phyloP scores from a whole-genome alignment of 2,888 invertebrate species.

The Ctena decussata region DNA sequence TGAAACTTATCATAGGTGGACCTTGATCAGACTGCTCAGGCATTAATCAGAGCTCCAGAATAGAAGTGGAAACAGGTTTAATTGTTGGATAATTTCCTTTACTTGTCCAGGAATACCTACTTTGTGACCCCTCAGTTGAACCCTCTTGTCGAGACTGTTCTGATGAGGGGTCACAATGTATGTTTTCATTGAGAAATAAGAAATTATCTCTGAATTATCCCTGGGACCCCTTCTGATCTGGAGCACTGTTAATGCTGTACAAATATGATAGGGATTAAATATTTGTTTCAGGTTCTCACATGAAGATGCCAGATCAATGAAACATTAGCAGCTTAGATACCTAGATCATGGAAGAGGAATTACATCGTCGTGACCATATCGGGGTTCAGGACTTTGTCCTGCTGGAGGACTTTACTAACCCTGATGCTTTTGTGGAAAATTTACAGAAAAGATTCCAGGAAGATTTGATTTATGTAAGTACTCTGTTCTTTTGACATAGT shows the following conservation, averaged over 20 bases:
- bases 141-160: too few relatives aligned
- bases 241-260: not conserved
- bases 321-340: not conserved
- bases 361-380: slow-evolving; percentile 92
- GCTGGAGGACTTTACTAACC: slow-evolving; percentile 94
- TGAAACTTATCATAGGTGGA: too few relatives aligned
- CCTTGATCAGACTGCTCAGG: too few relatives aligned
- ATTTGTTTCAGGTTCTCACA: not conserved
- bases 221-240: too few relatives aligned
- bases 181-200: not conserved
- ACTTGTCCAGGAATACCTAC: too few relatives aligned
- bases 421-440: slow-evolving; percentile 95
- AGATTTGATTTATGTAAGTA: slow-evolving; percentile 96
- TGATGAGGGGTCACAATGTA: not conserved
- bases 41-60: too few relatives aligned
- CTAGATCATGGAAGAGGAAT: slow-evolving; percentile 84
- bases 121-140: too few relatives aligned
- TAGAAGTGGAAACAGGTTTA: too few relatives aligned
- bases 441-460: slow-evolving; percentile 94
- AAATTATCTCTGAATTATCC: too few relatives aligned
- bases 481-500: too few relatives aligned
- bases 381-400: slow-evolving; percentile 97
- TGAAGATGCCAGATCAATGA: not conserved
- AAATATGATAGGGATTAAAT: not conserved
- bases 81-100: too few relatives aligned